These are phyloP conservation scores for Rhinella marina DNA, from an alignment of 2,797 vertebrate genomes.

Conservation along the genomic window DNA sequence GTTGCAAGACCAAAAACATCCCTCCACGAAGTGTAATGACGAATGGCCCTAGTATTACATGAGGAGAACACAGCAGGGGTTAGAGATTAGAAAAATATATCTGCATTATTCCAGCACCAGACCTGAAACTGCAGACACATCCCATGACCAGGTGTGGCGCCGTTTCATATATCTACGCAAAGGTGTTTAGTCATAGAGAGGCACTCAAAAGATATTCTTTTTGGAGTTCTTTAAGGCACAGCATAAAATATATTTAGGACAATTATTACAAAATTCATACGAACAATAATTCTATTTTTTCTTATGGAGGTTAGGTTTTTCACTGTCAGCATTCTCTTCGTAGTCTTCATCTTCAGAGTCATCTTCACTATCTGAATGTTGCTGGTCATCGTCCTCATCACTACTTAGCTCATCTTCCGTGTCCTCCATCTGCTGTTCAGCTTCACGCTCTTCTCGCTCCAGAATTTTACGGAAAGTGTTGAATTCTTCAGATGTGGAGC, in stretches of 20 bases:
- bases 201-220: too few relatives aligned
- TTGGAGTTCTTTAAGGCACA: not conserved
- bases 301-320: not conserved
- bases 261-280: not conserved
- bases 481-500: constrained; percentile 82
- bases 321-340: not conserved
- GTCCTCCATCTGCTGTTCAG: not conserved
- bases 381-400: not conserved
- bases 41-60: too few relatives aligned
- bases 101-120: too few relatives aligned
- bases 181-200: too few relatives aligned
- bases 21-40: too few relatives aligned
- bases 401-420: not conserved
- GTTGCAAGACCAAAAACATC: too few relatives aligned
- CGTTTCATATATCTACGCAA: too few relatives aligned
- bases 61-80: too few relatives aligned
- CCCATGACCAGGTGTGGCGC: too few relatives aligned
- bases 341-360: not conserved
- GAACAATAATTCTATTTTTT: not conserved
- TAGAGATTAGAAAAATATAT: too few relatives aligned
- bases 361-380: constrained; percentile 26
- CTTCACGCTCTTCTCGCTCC: constrained; percentile 78
- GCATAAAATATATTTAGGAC: not conserved
- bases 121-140: too few relatives aligned
- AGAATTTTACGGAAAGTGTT: constrained; percentile 85